These are phyloP conservation scores for Telmatherina bonti DNA, from an alignment of 2,797 vertebrate genomes.

Conservation along the genomic window DNA sequence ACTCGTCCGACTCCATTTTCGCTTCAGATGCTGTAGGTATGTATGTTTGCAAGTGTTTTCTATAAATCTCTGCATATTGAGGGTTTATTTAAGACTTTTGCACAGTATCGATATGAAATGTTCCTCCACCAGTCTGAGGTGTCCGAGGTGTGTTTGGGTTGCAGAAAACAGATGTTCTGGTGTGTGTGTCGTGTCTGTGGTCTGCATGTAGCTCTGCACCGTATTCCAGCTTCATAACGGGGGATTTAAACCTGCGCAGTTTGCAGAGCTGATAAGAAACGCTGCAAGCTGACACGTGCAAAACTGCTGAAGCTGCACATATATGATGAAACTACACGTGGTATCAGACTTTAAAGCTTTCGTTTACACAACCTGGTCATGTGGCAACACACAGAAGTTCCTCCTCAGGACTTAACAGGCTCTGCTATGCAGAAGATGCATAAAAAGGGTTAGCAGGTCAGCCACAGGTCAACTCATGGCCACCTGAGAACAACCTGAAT, in stretches of 20 bases:
- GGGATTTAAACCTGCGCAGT: slow-evolving; percentile 29
- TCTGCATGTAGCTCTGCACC: slow-evolving; percentile 15
- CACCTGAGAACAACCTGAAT: slow-evolving; percentile 25
- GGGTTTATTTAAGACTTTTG: no score
- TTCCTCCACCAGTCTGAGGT: background rate
- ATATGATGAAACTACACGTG: slow-evolving; percentile 29
- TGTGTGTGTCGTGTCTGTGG: slow-evolving; percentile 23
- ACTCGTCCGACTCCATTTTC: no score
- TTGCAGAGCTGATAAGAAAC: slow-evolving; percentile 38
- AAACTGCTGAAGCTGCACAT: slow-evolving; percentile 52
- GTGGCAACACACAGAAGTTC: slow-evolving; percentile 1
- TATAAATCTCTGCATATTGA: no score
- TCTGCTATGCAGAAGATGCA: slow-evolving; percentile 3
- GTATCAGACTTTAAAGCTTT: background rate
- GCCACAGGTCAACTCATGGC: slow-evolving; percentile 33
- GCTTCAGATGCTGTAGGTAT: no score
- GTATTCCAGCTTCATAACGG: slow-evolving; percentile 9
- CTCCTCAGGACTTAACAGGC: background rate
- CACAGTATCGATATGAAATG: background rate
- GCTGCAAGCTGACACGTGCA: slow-evolving; percentile 38
- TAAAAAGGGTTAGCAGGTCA: slow-evolving; percentile 42
- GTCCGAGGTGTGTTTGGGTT: slow-evolving; percentile 9
- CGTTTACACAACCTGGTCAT: background rate
- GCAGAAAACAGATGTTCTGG: slow-evolving; percentile 28
- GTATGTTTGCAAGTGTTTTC: no score